phyloP scores from a whole-genome alignment of 92 coral and sea anemone species.

The Paragorgia papillata region DNA sequence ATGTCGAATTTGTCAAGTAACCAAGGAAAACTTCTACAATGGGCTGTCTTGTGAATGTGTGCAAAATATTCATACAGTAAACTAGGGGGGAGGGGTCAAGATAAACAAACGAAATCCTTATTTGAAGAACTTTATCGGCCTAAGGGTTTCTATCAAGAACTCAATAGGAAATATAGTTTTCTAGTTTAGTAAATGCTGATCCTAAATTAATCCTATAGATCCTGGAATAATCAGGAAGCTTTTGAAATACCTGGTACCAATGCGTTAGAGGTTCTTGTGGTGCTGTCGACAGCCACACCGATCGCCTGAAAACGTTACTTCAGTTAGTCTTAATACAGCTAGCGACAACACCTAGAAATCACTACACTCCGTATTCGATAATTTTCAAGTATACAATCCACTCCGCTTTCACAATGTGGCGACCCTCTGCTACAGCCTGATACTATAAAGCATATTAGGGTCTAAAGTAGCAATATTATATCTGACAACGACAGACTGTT shows the following conservation, averaged over 20 bases:
- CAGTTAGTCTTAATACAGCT: constrained; percentile 36
- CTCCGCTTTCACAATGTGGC: not conserved
- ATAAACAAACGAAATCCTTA: too few species aligned
- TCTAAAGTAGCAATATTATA: too few species aligned
- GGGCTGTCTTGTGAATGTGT: too few species aligned
- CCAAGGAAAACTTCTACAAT: too few species aligned
- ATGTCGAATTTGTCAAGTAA: too few species aligned
- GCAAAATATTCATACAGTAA: too few species aligned
- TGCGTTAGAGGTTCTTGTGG: constrained; percentile 99
- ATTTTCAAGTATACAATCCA: not conserved
- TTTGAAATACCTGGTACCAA: constrained; percentile 92
- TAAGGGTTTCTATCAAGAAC: not conserved
- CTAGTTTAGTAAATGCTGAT: not conserved
- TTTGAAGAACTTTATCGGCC: too few species aligned
- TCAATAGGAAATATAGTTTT: not conserved
- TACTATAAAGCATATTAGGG: too few species aligned
- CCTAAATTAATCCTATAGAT: not conserved
- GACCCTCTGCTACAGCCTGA: too few species aligned
- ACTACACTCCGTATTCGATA: not conserved
- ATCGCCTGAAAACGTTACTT: constrained; percentile 59
- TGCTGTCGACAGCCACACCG: constrained; percentile 98
- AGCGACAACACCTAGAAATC: constrained; percentile 3
- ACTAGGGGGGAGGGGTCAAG: too few species aligned
- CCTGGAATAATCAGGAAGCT: constrained; percentile 26
- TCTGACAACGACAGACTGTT: too few species aligned